Base-by-base conservation (phyloP, 2,888 invertebrate genomes). In the Thymelicus acteon region DNA sequence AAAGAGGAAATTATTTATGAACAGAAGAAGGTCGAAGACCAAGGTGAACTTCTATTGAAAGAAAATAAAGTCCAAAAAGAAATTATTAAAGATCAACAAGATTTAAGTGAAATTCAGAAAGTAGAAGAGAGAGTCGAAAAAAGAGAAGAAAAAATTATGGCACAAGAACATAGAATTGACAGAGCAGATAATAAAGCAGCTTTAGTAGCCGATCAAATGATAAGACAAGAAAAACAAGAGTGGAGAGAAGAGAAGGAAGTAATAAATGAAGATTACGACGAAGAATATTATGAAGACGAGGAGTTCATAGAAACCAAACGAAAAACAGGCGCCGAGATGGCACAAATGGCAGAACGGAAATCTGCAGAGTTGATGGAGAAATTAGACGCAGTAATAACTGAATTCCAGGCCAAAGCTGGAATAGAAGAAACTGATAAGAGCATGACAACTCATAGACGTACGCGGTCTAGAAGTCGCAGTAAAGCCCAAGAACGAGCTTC, bases 331-430 rank as follows among this genome's bases (percentile, higher is more conserved):
- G 83, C 87, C 1, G 80, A 90, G 82, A 91, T 93, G 87, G 87
- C 93, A 8, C 91, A 92, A 76, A 77, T 86, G 44, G 82, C 84
- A n/a, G 88, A 88, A 60, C 83, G 82, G 39, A 91, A 88, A 75
- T 83, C 91, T 0, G 82, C 84, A 74, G 91, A 92, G 58, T 73
- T 93, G 0, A 90, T 88, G 7, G 78, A 86, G 31, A 92, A 82
- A 80, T 88, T 93, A 86, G 88, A 87, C 49, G 85, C 88, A 47
- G 91, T 93, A 0, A 89, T 93, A 60, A 82, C 89, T 0, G 93
- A 93, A 76, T 91, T 92, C 75, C 84, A 92, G 76, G 83, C 78
- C 7, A 88, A 89, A 76, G 79, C 88, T 10, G 85, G 85, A 2
- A 82, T 83, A 58, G 88, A 86, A 74, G 81, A 79, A 67, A 75